Evolutionary conservation across 2,888 invertebrate species (phyloP).

Genomic region (Xylota segnis): DNA sequence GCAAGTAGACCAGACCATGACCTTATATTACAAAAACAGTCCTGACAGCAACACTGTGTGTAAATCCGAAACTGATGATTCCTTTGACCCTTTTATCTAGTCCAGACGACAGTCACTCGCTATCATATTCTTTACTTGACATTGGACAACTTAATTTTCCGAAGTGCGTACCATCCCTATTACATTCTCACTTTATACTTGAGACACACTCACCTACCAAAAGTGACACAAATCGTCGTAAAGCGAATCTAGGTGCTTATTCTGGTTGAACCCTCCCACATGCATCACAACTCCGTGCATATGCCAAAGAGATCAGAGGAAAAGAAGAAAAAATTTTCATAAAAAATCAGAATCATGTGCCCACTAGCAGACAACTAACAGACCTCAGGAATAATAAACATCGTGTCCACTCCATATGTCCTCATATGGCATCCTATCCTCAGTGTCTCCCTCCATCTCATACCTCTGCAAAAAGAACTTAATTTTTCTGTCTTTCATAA

Average conservation of each 20-base stretch:
- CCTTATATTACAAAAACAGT: too few relatives aligned
- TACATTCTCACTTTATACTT: not conserved
- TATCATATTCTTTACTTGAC: too few relatives aligned
- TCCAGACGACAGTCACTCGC: too few relatives aligned
- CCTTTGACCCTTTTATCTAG: too few relatives aligned
- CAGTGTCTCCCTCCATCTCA: not conserved
- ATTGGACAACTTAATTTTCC: too few relatives aligned
- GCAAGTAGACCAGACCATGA: too few relatives aligned
- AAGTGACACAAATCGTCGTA: not conserved
- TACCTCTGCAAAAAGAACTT: constrained; percentile 26
- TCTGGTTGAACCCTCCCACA: not conserved
- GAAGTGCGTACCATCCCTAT: too few relatives aligned
- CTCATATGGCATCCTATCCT: constrained; percentile 3
- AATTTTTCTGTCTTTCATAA: constrained; percentile 13
- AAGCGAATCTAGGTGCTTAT: not conserved
- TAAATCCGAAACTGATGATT: too few relatives aligned
- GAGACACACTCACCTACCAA: constrained; percentile 1
- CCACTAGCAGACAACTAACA: constrained; percentile 49
- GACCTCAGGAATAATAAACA: constrained; percentile 58
- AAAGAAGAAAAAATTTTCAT: not conserved
- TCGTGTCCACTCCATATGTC: constrained; percentile 25
- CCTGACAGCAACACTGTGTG: too few relatives aligned
- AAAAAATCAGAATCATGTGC: constrained; percentile 18
- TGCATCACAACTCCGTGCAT: constrained; percentile 9
- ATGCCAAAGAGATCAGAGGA: constrained; percentile 23